These are phyloP conservation scores for Zaprionus taronus DNA, from an alignment of 1,140 invertebrate genomes.

Conservation along the genomic window DNA sequence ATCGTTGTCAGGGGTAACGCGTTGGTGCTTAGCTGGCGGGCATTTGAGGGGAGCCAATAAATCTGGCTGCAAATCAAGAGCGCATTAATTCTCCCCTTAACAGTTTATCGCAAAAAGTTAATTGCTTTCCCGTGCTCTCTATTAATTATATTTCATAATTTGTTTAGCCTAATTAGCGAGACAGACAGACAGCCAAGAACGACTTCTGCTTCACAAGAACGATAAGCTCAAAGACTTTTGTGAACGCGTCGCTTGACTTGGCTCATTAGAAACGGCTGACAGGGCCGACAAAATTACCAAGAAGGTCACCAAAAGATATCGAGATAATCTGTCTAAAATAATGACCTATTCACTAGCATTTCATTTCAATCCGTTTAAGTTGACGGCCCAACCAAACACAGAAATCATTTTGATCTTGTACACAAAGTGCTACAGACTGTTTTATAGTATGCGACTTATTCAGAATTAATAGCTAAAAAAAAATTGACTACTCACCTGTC, in stretches of 20 bases:
- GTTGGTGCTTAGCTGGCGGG: not conserved
- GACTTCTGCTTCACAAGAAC: not conserved
- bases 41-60: constrained; percentile 44
- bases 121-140: constrained; percentile 71
- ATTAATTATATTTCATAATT: constrained; percentile 78
- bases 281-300: constrained; percentile 14
- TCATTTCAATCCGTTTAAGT: not conserved
- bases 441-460: not conserved
- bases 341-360: not conserved
- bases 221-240: constrained; percentile 23
- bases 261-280: constrained; percentile 21
- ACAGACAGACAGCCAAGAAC: constrained; percentile 19
- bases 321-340: not conserved
- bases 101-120: constrained; percentile 69
- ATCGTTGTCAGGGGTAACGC: not conserved
- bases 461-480: not conserved
- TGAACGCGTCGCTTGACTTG: constrained; percentile 14
- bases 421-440: not conserved
- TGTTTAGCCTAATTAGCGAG: constrained; percentile 75
- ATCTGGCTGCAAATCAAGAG: constrained; percentile 43
- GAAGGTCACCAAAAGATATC: constrained; percentile 8
- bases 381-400: not conserved
- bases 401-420: not conserved
- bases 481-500: not conserved
- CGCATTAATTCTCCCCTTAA: constrained; percentile 50